Conservation (phyloP, 2,888 invertebrate species). For the Oxycera nigricornis region DNA sequence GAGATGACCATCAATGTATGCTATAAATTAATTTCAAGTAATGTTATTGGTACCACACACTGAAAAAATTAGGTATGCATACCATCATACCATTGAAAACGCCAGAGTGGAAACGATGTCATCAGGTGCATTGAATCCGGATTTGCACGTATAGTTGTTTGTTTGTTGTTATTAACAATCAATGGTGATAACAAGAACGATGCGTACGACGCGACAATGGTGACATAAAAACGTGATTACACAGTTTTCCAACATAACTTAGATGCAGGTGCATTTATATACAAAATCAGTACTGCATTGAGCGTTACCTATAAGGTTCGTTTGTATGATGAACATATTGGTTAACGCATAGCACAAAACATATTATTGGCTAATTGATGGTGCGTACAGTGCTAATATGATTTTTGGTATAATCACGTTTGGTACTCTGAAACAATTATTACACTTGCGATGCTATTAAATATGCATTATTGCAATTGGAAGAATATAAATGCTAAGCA, state of each 20-base stretch:
- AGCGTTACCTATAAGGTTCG: too few relatives aligned
- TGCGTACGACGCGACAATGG: not conserved
- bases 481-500: too few relatives aligned
- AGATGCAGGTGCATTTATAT: not conserved
- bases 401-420: conserved; percentile 16
- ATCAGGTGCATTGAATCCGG: conserved; percentile 29
- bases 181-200: conserved; percentile 14
- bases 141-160: conserved; percentile 23
- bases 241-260: conserved; percentile 3
- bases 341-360: not conserved
- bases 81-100: not conserved
- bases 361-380: conserved; percentile 14
- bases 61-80: conserved; percentile 3
- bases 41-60: too few relatives aligned
- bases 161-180: conserved; percentile 4
- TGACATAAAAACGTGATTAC: conserved; percentile 22
- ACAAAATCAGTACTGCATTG: not conserved
- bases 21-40: too few relatives aligned
- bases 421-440: conserved; percentile 17
- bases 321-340: too few relatives aligned
- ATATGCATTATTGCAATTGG: conserved; percentile 11
- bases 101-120: not conserved
- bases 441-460: not conserved
- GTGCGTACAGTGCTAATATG: not conserved
- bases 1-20: too few relatives aligned